phyloP scores from a whole-genome alignment of 2,888 invertebrate species.

The Unio delphinus region DNA sequence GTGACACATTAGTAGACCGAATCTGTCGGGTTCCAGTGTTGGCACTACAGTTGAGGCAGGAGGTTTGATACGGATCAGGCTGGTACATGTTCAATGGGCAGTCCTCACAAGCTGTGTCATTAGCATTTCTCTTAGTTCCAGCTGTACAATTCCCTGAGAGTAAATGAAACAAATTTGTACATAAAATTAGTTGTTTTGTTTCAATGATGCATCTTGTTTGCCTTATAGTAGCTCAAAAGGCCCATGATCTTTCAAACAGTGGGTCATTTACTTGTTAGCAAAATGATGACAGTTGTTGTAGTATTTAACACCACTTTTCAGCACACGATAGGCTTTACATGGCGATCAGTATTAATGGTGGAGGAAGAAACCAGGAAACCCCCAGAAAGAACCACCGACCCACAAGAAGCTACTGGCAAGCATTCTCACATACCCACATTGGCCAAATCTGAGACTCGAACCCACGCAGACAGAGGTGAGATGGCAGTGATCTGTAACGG shows the following conservation, averaged over 20 bases:
- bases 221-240: neutral
- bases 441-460: too few species aligned
- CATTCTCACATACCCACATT: too few species aligned
- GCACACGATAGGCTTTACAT: too few species aligned
- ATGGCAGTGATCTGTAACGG: too few species aligned
- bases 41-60: constrained; percentile 7
- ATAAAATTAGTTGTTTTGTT: neutral
- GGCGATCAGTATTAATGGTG: too few species aligned
- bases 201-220: neutral
- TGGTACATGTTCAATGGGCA: constrained; percentile 76
- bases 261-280: neutral
- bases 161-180: neutral
- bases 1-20: neutral
- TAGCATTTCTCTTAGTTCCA: constrained; percentile 17
- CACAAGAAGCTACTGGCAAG: too few species aligned
- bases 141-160: constrained; percentile 20
- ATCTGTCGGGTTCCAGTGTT: constrained; percentile 1
- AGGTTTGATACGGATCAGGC: constrained; percentile 73
- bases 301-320: too few species aligned
- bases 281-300: too few species aligned
- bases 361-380: too few species aligned
- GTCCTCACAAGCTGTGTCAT: constrained; percentile 76
- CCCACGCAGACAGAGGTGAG: too few species aligned
- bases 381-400: too few species aligned
- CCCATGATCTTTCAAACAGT: neutral